Evolutionary conservation across 1,140 invertebrate genomes (phyloP).

Genomic region (Hormaphis cornu): DNA sequence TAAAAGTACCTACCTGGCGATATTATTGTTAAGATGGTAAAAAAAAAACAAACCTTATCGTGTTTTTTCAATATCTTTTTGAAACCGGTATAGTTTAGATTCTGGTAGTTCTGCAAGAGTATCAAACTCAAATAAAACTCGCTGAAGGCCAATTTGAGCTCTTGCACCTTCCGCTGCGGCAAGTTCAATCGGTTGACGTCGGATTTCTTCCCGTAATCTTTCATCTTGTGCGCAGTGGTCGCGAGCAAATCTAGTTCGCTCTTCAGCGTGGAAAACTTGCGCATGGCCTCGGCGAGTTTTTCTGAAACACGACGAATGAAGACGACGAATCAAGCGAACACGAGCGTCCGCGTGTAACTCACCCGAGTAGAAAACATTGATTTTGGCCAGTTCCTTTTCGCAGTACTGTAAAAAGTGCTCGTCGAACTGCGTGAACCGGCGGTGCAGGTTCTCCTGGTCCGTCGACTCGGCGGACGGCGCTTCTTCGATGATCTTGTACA

Average conservation of each 20-base stretch:
- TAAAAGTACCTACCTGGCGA: no score
- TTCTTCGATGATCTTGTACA: slow-evolving; percentile 62
- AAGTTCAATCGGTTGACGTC: slow-evolving; percentile 45
- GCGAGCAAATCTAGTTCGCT: slow-evolving; percentile 52
- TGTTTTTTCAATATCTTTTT: slow-evolving; percentile 90
- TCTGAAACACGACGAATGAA: slow-evolving; percentile 45
- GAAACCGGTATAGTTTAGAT: slow-evolving; percentile 85
- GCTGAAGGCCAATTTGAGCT: slow-evolving; percentile 82
- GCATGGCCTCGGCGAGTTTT: slow-evolving; percentile 75
- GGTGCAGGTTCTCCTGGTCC: slow-evolving; percentile 55
- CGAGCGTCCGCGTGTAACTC: slow-evolving; percentile 10
- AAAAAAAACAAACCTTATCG: slow-evolving; percentile 59
- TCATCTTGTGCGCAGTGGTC: background rate
- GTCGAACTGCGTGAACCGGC: slow-evolving; percentile 72
- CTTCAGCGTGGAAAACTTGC: slow-evolving; percentile 66
- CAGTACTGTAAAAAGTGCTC: slow-evolving; percentile 77
- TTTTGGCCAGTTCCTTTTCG: slow-evolving; percentile 75
- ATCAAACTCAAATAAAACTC: slow-evolving; percentile 86
- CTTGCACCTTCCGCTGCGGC: slow-evolving; percentile 60
- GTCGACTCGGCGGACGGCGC: slow-evolving; percentile 58
- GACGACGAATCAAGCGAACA: background rate
- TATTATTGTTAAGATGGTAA: no score
- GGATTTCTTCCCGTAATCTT: slow-evolving; percentile 31
- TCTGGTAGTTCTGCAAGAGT: slow-evolving; percentile 61
- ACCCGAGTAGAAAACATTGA: slow-evolving; percentile 79